Evolutionary conservation across 2,113 vertebrate genomes (phyloP).

Genomic region (Oenanthe melanoleuca): DNA sequence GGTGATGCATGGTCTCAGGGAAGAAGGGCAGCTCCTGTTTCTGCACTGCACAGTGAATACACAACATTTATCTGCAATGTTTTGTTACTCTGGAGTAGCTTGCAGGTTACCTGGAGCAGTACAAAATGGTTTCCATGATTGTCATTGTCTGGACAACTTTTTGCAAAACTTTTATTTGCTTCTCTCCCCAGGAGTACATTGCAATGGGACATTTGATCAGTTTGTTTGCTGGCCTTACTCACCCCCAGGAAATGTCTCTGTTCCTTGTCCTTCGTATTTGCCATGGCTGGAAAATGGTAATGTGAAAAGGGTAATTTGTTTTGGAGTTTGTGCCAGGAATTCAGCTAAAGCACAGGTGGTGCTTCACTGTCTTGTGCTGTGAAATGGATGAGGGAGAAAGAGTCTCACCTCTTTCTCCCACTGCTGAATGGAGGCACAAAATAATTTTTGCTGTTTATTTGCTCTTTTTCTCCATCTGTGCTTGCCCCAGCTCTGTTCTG

Average conservation of each 20-base stretch:
- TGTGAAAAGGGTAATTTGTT: neutral
- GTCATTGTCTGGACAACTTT: neutral
- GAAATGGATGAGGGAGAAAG: neutral
- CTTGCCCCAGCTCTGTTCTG: neutral
- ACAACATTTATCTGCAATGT: neutral
- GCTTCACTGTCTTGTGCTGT: too few species aligned
- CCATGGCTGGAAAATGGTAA: constrained; percentile 87
- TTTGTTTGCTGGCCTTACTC: constrained; percentile 94
- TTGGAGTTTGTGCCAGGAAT: neutral
- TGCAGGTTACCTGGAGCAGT: neutral
- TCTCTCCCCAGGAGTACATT: constrained; percentile 79
- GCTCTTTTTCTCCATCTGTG: neutral
- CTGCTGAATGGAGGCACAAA: neutral
- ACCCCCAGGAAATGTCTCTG: constrained; percentile 87
- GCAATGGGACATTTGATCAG: constrained; percentile 87
- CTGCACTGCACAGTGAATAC: neutral
- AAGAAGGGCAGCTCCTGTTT: neutral
- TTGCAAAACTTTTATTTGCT: neutral
- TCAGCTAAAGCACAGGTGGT: neutral
- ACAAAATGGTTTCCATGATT: neutral
- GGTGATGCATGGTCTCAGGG: neutral
- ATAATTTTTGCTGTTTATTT: accelerated
- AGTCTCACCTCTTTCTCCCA: neutral
- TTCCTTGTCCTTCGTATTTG: constrained; percentile 90
- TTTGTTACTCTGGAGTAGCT: neutral